Conservation (phyloP, 2,113 vertebrate genomes). For the Leptobrachium ailaonicum region DNA sequence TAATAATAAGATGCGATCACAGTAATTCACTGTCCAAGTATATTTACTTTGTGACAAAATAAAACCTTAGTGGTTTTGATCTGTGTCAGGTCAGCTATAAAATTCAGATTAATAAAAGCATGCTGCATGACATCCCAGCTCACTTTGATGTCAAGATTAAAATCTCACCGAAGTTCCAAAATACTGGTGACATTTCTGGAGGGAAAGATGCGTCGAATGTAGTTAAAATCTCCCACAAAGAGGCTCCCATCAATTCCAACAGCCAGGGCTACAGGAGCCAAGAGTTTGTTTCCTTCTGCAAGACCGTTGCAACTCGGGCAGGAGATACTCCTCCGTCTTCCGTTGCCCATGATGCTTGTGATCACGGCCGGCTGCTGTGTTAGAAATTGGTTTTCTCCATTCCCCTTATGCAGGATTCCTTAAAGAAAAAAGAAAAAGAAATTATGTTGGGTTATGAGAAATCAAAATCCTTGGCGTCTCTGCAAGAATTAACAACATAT, state of each 20-base stretch:
- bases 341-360: conserved; percentile 95
- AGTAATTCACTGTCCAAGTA: conserved; percentile 25
- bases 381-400: conserved; percentile 94
- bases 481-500: no score
- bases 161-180: conserved; percentile 88
- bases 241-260: conserved; percentile 94
- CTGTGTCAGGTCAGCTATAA: conserved; percentile 47
- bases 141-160: conserved; percentile 40
- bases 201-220: conserved; percentile 91
- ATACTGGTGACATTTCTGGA: conserved; percentile 96
- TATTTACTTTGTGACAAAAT: conserved; percentile 27
- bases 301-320: conserved; percentile 97
- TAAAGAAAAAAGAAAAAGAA: conserved; percentile 36
- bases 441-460: no score
- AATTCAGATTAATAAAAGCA: conserved; percentile 46
- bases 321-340: conserved; percentile 92
- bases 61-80: conserved; percentile 41
- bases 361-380: conserved; percentile 95
- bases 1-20: conserved; percentile 16
- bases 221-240: conserved; percentile 96
- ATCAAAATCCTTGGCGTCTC: no score
- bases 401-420: conserved; percentile 98
- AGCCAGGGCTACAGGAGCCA: conserved; percentile 96
- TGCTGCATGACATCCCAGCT: conserved; percentile 44
- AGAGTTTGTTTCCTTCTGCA: conserved; percentile 95